Percentiles rank a stretch among this genome's conserved stretches.
These are phyloP conservation scores for Noctua janthe DNA, from an alignment of 2,888 invertebrate genomes.

Conservation along the genomic window DNA sequence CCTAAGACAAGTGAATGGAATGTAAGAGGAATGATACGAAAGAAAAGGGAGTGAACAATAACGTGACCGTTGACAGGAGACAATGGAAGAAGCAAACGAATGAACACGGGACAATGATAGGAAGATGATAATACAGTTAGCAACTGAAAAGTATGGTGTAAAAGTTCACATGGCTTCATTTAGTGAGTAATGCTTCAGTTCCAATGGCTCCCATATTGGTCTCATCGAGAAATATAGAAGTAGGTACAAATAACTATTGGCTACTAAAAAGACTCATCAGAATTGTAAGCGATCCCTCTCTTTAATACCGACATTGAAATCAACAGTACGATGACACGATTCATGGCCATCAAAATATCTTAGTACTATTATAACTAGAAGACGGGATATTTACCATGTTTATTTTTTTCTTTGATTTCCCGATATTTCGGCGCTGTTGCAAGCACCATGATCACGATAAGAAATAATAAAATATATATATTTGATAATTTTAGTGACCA, in stretches of 20 bases:
- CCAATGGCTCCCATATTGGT: background rate
- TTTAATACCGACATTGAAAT: background rate
- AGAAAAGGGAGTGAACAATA: background rate
- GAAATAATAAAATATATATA: no score
- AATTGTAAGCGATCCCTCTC: background rate
- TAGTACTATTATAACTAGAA: constrained; percentile 15
- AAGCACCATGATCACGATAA: no score
- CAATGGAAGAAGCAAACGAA: background rate
- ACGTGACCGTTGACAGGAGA: background rate
- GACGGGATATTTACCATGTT: no score
- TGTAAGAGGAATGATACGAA: background rate
- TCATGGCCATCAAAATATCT: constrained; percentile 23
- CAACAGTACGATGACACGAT: background rate
- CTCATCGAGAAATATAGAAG: rapidly evolving
- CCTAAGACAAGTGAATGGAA: background rate
- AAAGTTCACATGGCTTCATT: background rate
- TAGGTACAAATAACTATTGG: background rate
- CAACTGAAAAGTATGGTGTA: background rate
- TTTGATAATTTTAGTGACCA: no score
- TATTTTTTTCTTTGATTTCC: no score
- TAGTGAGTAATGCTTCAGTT: background rate
- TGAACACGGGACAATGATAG: background rate
- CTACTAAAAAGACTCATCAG: background rate
- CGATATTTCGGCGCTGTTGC: no score
- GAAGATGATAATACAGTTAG: background rate